Evolutionary conservation across 2,113 vertebrate species (phyloP).

Genomic region (Entosphenus tridentatus): DNA sequence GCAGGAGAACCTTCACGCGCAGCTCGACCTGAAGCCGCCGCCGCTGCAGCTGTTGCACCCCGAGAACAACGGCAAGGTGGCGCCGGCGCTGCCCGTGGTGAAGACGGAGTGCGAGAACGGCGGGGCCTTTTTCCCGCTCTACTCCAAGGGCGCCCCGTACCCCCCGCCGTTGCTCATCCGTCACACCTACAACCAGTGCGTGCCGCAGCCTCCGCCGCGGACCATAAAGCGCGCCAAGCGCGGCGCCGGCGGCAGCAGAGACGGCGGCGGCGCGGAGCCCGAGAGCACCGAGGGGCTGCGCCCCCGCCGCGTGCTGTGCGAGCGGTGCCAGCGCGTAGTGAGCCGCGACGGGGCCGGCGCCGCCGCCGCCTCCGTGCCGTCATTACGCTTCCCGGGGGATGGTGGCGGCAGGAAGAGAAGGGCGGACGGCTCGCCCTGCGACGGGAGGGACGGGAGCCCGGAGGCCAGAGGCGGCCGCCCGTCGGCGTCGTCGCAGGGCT

Average conservation of each 20-base stretch:
- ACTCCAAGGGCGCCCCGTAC: conserved; percentile 77
- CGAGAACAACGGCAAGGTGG: background rate
- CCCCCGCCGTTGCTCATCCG: conserved; percentile 95
- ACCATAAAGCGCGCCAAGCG: conserved; percentile 83
- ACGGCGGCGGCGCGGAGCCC: background rate
- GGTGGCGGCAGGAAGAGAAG: too few species aligned
- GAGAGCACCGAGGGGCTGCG: conserved; percentile 16
- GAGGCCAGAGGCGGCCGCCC: too few species aligned
- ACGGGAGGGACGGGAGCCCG: too few species aligned
- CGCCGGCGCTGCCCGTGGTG: background rate
- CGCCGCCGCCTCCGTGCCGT: too few species aligned
- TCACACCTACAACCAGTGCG: conserved; percentile 93
- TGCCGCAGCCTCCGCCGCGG: conserved; percentile 92
- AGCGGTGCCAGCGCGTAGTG: conserved; percentile 44
- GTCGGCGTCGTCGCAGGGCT: too few species aligned
- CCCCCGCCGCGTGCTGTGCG: conserved; percentile 81
- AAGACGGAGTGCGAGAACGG: conserved; percentile 1
- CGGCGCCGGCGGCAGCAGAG: conserved; percentile 29
- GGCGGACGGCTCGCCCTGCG: too few species aligned
- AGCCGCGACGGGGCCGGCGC: background rate
- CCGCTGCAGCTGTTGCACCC: conserved; percentile 2
- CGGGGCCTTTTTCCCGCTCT: conserved; percentile 34
- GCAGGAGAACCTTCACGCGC: background rate
- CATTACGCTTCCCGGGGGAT: too few species aligned
- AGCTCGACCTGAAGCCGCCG: background rate